Conservation (phyloP, 2,797 vertebrate species). For the Ammospiza maritima region DNA sequence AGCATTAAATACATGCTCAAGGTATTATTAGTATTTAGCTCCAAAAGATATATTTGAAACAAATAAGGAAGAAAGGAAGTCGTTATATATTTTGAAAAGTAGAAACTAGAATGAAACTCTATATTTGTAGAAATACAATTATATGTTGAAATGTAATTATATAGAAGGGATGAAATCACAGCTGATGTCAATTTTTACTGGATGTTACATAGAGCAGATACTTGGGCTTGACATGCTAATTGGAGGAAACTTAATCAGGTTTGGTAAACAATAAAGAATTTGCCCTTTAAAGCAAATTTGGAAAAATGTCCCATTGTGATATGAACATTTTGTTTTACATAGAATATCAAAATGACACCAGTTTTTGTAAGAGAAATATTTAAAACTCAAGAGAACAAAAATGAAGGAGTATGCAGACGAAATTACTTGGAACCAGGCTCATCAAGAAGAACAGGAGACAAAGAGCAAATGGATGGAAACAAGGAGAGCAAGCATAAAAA, state of each 20-base stretch:
- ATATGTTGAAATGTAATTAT: slow-evolving; percentile 54
- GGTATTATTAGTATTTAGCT: neutral
- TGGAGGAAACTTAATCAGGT: slow-evolving; percentile 47
- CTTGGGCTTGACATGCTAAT: slow-evolving; percentile 47
- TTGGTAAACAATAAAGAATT: slow-evolving; percentile 40
- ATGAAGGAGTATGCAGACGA: neutral
- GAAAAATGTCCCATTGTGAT: neutral
- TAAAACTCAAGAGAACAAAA: neutral
- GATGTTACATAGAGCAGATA: slow-evolving; percentile 54
- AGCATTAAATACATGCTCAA: neutral
- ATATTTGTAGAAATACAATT: slow-evolving; percentile 49
- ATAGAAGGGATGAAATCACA: slow-evolving; percentile 52
- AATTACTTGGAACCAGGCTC: neutral
- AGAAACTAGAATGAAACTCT: slow-evolving; percentile 8
- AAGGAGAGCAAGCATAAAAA: neutral
- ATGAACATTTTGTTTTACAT: neutral
- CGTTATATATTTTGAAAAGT: neutral
- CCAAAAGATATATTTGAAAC: slow-evolving; percentile 2
- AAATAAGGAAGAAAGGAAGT: neutral
- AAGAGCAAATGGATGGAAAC: neutral
- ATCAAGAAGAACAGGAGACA: neutral
- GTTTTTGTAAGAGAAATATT: neutral
- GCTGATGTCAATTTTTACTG: slow-evolving; percentile 34
- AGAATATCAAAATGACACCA: neutral
- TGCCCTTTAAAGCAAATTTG: slow-evolving; percentile 20